Evolutionary conservation across 1,140 invertebrate species (phyloP), one percentile per base, ranked within the genome.

Genomic region (Akabosia matsudoensis): DNA sequence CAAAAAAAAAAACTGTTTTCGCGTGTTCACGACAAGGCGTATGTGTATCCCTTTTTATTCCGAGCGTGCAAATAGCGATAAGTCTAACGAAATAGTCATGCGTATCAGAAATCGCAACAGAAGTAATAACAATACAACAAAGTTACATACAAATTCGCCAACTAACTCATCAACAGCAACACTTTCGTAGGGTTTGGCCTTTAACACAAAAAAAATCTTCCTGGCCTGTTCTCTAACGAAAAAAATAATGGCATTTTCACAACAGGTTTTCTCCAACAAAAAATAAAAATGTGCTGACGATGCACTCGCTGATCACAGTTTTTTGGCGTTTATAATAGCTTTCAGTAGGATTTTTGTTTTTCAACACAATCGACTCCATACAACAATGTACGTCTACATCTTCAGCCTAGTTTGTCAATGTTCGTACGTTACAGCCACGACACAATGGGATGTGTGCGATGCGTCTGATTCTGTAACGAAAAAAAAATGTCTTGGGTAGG

Each of bases 251-350:
- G n/a, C n/a, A n/a, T n/a, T 67, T 67, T 67, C 61, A 67, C 61
- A 67, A 67, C 61, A 67, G 61, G 61, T 67, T 67, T 67, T 67
- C 28, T 67, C 22, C 54, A 61, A 14, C 37, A 45, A 45, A 45
- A 45, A 45, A 45, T 45, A 4, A n/a, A n/a, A n/a, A n/a, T n/a
- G n/a, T n/a, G n/a, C n/a, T n/a, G n/a, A n/a, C n/a, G n/a, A n/a
- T n/a, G n/a, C n/a, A n/a, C n/a, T n/a, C n/a, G n/a, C n/a, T n/a
- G n/a, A n/a, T n/a, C n/a, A n/a, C n/a, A n/a, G n/a, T n/a, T n/a
- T n/a, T n/a, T n/a, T n/a, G n/a, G n/a, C n/a, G n/a, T n/a, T n/a
- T n/a, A 14, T 61, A n/a, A 22, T 61, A 24, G 54, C 54, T 61
- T 61, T 61, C 54, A 61, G 37, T 61, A 22, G 54, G 37, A 45